Base-by-base conservation (phyloP, 2,888 invertebrate species). In the Magallana nippona region DNA sequence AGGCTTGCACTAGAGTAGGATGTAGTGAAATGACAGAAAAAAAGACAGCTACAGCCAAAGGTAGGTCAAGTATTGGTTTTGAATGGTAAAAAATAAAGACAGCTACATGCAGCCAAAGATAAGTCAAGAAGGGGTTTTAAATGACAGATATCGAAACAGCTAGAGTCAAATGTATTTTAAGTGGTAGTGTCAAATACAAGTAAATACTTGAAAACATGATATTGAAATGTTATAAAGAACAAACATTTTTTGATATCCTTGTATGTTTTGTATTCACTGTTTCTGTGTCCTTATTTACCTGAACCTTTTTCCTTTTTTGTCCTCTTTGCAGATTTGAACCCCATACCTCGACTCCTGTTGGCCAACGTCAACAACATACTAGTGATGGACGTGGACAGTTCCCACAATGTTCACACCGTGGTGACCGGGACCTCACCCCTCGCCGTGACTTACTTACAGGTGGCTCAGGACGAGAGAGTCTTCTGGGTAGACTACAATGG, bases 291-390 rank as follows among this genome's bases (percentile, higher is more conserved):
- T 44, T 44, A 44, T 44, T 5, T 44, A 44, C 44, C 44, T 44
- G 3, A 44, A 44, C 44, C 44, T 44, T 44, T 60, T 60, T 19
- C n/a, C 60, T 19, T 60, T 1, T 60, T 19, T 15, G 55, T 78
- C 82, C 62, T 32, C 60, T 83, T 84, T 85, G 17, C 90, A 86
- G 95, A 96, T 84, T 96, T 97, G 89, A 96, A 96, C 87, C 97
- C 98, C 0, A 95, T 98, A 58, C 98, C 98, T 0, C 96, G 95
- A 90, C 95, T 98, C 1, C 95, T 98, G 86, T 95, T 97, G 3
- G 96, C 97, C 0, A 96, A 89, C 10, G 86, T 87, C 55, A 85
- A 87, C 17, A 86, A 87, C 10, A 83, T 93, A 55, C 60, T 81
- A 15, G 71, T 91, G 8, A 89, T 89, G 11, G 92, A 92, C 81